Evolutionary conservation across 1,140 invertebrate species (phyloP), one percentile per base, ranked within the genome.

Genomic region (Drosophila seguyi): DNA sequence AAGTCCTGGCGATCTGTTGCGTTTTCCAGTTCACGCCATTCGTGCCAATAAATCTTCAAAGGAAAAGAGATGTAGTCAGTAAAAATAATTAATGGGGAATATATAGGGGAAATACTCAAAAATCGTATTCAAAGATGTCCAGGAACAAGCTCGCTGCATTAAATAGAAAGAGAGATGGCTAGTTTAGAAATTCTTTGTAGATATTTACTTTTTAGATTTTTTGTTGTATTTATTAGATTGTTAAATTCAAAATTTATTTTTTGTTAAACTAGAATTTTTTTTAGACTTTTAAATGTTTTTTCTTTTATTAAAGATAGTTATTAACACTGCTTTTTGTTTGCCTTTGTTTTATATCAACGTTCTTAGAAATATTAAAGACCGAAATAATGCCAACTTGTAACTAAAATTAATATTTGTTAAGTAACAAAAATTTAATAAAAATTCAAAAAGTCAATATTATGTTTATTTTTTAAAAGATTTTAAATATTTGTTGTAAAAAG

Each of bases 11-110:
- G 84, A 59, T 92, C 91, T 29, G 53, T 31, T 4, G 73, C 36
- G 0, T 66, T 92, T 67, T 92, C 91, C 71, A 81, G 59, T 29
- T 65, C 75, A 2, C 87, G 77, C 91, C 92, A 93, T 75, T 93
- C 93, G 63, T 92, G 75, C 93, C 93, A 93, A 66, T 83, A 79
- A 59, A 94, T 91, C 93, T 94, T 14, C 93, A n/a, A 2, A 60
- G 42, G 4, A 13, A 36, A 10, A 34, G 25, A 42, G 38, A 11
- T n/a, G 41, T 47, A 7, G 22, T 18, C 4, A 20, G 41, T 22
- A 4, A 14, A 3, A 5, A 31, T 31, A 52, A 52, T 52, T 0
- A 14, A 14, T 20, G 18, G 6, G 1, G 1, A 31, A 50, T 31
- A 31, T 18, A 18, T 18, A 50, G n/a, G 13, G 6, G 20, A 34